Evolutionary conservation across 2,797 vertebrate genomes (phyloP).

Genomic region (Parauchenoglanis ngamensis): DNA sequence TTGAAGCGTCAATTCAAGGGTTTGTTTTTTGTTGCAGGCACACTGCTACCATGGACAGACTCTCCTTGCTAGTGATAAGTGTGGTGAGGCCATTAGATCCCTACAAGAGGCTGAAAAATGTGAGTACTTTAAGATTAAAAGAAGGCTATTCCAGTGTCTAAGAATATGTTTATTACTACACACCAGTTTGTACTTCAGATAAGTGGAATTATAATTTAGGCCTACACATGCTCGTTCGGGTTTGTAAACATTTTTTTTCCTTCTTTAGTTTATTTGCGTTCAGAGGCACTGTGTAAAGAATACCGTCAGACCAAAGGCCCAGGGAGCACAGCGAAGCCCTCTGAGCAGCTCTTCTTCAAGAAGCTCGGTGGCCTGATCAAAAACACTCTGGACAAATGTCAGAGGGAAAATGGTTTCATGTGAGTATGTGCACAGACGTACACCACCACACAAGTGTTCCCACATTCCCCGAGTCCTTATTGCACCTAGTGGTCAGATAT

Average conservation of each 20-base stretch:
- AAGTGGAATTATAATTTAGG: not conserved
- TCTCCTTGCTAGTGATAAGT: constrained; percentile 89
- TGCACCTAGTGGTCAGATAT: not conserved
- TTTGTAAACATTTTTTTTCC: not conserved
- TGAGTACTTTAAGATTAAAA: constrained; percentile 66
- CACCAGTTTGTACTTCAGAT: not conserved
- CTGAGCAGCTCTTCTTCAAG: constrained; percentile 93
- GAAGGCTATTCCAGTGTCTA: not conserved
- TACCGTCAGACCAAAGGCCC: constrained; percentile 96
- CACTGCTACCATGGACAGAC: constrained; percentile 96
- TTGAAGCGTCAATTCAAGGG: too few species aligned
- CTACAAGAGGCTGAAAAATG: constrained; percentile 96
- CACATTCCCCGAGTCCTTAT: too few species aligned
- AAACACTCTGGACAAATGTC: constrained; percentile 93
- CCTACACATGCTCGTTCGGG: not conserved
- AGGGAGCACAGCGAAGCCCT: constrained; percentile 91
- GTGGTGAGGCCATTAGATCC: constrained; percentile 93
- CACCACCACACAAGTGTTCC: too few species aligned
- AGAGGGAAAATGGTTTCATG: constrained; percentile 98
- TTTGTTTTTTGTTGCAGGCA: constrained; percentile 70
- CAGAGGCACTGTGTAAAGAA: constrained; percentile 92
- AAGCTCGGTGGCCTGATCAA: constrained; percentile 89
- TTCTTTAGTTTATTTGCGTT: constrained; percentile 82
- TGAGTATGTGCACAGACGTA: constrained; percentile 71
- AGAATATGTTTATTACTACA: not conserved